Conservation (phyloP, 1,140 invertebrate genomes). For the Watersipora subatra region DNA sequence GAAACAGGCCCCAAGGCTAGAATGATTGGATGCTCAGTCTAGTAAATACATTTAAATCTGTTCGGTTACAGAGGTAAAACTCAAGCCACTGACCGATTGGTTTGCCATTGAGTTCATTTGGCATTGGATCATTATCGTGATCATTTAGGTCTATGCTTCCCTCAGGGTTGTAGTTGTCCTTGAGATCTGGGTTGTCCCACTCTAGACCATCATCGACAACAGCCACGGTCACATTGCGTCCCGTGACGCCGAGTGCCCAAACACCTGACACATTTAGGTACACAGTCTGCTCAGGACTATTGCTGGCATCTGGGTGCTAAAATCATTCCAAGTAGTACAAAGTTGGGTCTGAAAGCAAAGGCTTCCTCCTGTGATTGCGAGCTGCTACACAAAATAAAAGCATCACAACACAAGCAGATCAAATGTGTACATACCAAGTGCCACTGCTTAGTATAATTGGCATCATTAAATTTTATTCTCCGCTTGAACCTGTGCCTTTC, state of each 20-base stretch:
- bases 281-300: conserved; percentile 17
- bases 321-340: conserved; percentile 12
- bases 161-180: conserved; percentile 29
- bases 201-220: conserved; percentile 41
- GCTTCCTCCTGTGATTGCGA: background rate
- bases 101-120: conserved; percentile 12
- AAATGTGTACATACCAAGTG: conserved; percentile 22
- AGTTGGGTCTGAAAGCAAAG: background rate
- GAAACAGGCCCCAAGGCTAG: too few relatives aligned
- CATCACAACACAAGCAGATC: background rate
- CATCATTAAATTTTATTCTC: conserved; percentile 21
- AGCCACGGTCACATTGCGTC: conserved; percentile 32
- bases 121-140: conserved; percentile 37
- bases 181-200: conserved; percentile 31
- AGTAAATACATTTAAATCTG: too few relatives aligned
- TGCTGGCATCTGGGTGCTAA: conserved; percentile 16
- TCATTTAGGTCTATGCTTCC: conserved; percentile 41
- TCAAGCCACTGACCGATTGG: background rate
- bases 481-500: conserved; percentile 19
- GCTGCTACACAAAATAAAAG: background rate
- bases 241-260: conserved; percentile 31
- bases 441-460: conserved; percentile 27
- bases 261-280: conserved; percentile 36
- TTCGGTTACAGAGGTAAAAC: too few relatives aligned
- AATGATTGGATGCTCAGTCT: too few relatives aligned